Conservation (phyloP, 2,113 vertebrate genomes). For the Poicephalus gulielmi region DNA sequence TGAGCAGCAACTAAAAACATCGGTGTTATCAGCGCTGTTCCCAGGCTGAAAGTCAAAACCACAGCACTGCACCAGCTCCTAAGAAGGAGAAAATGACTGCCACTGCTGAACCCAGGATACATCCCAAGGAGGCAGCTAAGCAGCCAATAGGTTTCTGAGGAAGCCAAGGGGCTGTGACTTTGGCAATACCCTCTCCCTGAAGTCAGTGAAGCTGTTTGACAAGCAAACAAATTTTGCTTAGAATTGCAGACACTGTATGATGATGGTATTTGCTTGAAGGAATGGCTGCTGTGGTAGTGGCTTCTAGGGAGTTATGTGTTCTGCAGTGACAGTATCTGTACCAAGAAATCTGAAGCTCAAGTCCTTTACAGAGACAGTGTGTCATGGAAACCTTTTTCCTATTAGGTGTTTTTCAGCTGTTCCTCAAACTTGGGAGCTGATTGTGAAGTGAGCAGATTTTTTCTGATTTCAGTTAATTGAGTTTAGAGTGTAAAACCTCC, state of each 20-base stretch:
- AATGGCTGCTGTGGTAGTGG: neutral
- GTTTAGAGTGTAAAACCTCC: neutral
- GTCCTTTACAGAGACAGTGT: neutral
- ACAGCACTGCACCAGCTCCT: too few relatives aligned
- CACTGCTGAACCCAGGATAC: too few relatives aligned
- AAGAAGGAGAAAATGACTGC: too few relatives aligned
- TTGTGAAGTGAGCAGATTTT: neutral
- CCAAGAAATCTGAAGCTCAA: neutral
- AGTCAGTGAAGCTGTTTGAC: neutral
- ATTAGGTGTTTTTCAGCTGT: neutral
- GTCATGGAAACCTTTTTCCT: neutral
- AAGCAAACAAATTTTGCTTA: neutral
- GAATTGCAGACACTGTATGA: accelerated
- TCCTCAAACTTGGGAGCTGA: neutral
- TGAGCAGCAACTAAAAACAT: too few relatives aligned
- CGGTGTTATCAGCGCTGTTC: too few relatives aligned
- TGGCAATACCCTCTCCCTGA: neutral
- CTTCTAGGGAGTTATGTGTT: neutral
- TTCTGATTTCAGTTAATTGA: neutral
- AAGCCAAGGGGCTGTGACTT: neutral
- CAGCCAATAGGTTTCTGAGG: neutral
- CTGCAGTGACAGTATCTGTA: neutral
- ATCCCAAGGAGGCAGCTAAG: neutral
- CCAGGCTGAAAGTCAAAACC: too few relatives aligned
- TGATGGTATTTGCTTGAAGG: neutral